Percentiles rank a stretch among this genome's conserved stretches.
Evolutionary conservation across 2,113 vertebrate genomes (phyloP).

Genomic region (Sinocyclocheilus maitianheensis): DNA sequence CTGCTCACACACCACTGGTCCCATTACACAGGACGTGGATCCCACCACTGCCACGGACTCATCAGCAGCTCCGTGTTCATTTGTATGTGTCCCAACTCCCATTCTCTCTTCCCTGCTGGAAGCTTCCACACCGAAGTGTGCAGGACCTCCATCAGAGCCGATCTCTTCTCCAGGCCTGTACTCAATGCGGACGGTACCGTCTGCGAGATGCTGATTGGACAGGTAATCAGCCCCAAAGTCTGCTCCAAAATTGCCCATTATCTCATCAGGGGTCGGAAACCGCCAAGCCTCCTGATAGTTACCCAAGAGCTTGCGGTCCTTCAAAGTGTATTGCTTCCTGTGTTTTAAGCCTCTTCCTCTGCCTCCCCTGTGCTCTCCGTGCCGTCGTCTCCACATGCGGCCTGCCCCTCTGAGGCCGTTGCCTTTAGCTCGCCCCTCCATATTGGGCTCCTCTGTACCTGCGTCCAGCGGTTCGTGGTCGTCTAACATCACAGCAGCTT

Average conservation of each 20-base stretch:
- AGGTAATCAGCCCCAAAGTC: constrained; percentile 68
- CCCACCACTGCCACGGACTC: constrained; percentile 75
- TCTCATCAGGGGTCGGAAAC: constrained; percentile 64
- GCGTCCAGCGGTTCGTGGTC: constrained; percentile 54
- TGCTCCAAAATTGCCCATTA: constrained; percentile 68
- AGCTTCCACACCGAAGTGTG: constrained; percentile 67
- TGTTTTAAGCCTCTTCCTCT: constrained; percentile 72
- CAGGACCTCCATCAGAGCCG: constrained; percentile 49
- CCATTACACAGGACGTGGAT: constrained; percentile 73
- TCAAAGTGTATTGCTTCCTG: constrained; percentile 63
- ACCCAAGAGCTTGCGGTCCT: constrained; percentile 64
- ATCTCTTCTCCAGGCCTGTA: constrained; percentile 59
- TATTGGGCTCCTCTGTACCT: constrained; percentile 43
- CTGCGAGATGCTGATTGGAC: constrained; percentile 58
- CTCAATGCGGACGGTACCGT: constrained; percentile 64
- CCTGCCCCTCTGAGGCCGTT: constrained; percentile 54
- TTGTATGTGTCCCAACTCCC: constrained; percentile 55
- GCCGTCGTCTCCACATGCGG: constrained; percentile 59
- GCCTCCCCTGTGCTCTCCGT: constrained; percentile 63
- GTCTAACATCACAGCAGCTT: constrained; percentile 49
- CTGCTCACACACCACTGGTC: constrained; percentile 80
- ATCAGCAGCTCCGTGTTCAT: constrained; percentile 67
- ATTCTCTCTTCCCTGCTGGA: constrained; percentile 65
- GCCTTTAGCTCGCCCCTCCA: constrained; percentile 46
- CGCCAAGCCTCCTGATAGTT: constrained; percentile 72